These are phyloP conservation scores for Sciurus carolinensis DNA, from an alignment of 2,797 vertebrate genomes.

Conservation along the genomic window DNA sequence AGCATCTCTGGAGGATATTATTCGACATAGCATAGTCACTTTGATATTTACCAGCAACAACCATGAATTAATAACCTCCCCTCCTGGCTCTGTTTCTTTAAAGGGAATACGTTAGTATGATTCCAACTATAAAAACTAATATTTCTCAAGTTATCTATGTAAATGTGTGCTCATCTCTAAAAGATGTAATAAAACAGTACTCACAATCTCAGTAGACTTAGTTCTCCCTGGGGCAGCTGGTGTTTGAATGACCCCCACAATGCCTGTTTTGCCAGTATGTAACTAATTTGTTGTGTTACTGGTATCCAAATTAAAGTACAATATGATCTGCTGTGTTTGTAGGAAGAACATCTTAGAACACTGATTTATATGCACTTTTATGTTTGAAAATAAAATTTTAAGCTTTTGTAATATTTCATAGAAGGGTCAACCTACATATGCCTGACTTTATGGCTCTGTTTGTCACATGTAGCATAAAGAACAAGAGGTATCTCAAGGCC, in stretches of 20 bases:
- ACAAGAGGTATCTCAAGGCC: fast-evolving
- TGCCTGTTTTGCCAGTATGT: not conserved
- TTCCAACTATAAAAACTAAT: slow-evolving; percentile 5
- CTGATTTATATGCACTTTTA: not conserved
- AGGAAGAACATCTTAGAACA: not conserved
- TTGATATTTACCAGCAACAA: not conserved
- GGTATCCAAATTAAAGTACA: not conserved
- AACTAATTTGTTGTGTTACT: not conserved
- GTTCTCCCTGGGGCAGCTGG: not conserved
- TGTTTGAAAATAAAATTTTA: not conserved
- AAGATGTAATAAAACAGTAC: not conserved
- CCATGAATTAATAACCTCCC: not conserved
- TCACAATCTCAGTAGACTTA: not conserved
- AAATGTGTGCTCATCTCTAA: not conserved
- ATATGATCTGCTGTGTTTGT: not conserved
- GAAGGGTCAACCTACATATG: not conserved
- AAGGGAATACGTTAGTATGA: not conserved
- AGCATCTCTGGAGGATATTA: not conserved
- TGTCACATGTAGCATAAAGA: not conserved
- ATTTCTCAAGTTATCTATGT: not conserved
- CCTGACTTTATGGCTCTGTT: not conserved
- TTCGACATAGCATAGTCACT: not conserved
- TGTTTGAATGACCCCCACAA: not conserved
- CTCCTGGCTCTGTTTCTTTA: not conserved
- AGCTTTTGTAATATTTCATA: not conserved